Base-by-base conservation (phyloP, 2,113 vertebrate species). In the Oncorhynchus gorbuscha region DNA sequence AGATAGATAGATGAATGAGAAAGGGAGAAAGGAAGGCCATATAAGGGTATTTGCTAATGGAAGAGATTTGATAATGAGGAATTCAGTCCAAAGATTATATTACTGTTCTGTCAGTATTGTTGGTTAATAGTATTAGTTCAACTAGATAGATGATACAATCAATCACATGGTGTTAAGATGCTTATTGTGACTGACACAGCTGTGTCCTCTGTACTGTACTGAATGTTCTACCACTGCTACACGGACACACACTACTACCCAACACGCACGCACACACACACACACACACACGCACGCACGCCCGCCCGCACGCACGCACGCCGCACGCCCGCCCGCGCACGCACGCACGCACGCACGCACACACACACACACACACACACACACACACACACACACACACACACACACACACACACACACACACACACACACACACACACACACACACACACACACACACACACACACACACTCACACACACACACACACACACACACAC, bases 401-500 rank as follows among this genome's bases (percentile, higher is more conserved):
- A 68, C 79, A 73, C 70, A 55, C 81, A 70, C 79, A n/a, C 70
- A 55, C 81, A 70, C 79, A 71, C 71, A 51, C 65, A 71, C 71
- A 66, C 61, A 66, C 77, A 82, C 59, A 65, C 64, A 59, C 81
- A 51, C 76, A 13, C 76, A 68, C 79, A 70, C 71, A 61, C 66
- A 72, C 73, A 69, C 49, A 67, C 51, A 13, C 76, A 68, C 79
- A 70, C 71, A 61, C 66, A 72, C 73, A 69, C 49, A 67, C 51
- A 13, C 76, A 68, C 79, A 70, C 71, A 61, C 66, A 72, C 73
- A 69, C n/a, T n/a, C n/a, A n/a, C n/a, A n/a, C n/a, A 13, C 76
- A 68, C 79, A 73, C 76, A 82, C 69, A 65, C 49, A 59, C 81
- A 49, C 76, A 82, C 76, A 71, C 79, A 73, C 69, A 61, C 66